Evolutionary conservation across 2,797 vertebrate species (phyloP).

Genomic region (Gambusia yucatana): DNA sequence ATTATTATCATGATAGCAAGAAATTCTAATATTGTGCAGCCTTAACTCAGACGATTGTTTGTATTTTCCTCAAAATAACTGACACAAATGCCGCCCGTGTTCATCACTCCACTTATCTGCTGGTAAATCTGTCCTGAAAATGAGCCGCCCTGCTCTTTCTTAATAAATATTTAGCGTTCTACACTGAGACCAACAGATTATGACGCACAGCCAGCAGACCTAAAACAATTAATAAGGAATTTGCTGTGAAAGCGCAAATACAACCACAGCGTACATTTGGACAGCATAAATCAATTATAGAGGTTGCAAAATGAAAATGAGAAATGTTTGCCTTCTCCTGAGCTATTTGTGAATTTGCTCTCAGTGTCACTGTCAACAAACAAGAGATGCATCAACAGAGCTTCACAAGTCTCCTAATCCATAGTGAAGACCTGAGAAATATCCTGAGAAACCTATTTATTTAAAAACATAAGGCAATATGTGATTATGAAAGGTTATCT

Average conservation of each 20-base stretch:
- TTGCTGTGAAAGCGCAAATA: constrained; percentile 64
- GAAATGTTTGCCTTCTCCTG: constrained; percentile 52
- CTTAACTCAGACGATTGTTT: constrained; percentile 5
- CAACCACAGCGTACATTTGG: constrained; percentile 64
- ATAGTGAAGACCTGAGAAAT: constrained; percentile 12
- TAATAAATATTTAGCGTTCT: constrained; percentile 77
- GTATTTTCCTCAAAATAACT: constrained; percentile 38
- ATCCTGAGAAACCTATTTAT: not conserved
- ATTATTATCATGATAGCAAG: not conserved
- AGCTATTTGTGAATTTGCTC: constrained; percentile 39
- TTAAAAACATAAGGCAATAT: not conserved
- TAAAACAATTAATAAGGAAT: constrained; percentile 78
- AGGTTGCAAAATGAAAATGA: constrained; percentile 67
- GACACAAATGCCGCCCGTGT: constrained; percentile 65
- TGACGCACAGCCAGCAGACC: constrained; percentile 74
- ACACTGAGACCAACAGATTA: constrained; percentile 74
- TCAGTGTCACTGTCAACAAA: constrained; percentile 32
- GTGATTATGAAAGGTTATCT: constrained; percentile 12
- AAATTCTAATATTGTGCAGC: not conserved
- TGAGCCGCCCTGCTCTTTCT: constrained; percentile 73
- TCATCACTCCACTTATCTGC: constrained; percentile 68
- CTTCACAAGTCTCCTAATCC: constrained; percentile 33
- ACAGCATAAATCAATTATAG: constrained; percentile 72
- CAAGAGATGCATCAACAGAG: constrained; percentile 41
- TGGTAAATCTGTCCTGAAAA: constrained; percentile 76